Percentiles rank a stretch among this genome's conserved stretches.
phyloP scores from a whole-genome alignment of 1,140 invertebrate genomes.

The Drosophila kanapiae region DNA sequence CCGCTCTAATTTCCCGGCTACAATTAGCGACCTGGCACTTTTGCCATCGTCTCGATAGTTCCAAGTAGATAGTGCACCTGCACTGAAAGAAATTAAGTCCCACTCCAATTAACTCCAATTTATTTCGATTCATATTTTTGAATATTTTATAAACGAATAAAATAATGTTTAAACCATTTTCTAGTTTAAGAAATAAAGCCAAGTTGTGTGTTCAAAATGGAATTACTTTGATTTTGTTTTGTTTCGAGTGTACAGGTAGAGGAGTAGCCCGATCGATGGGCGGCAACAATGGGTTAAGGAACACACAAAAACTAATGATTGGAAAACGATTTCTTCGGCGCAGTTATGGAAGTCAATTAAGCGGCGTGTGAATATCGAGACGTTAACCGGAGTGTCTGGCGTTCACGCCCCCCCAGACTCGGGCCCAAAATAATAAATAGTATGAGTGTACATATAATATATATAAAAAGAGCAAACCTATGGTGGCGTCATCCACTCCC shows the following conservation, averaged over 20 bases:
- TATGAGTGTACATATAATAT: constrained; percentile 1
- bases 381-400: constrained; percentile 46
- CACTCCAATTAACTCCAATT: too few relatives aligned
- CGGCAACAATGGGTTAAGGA: constrained; percentile 22
- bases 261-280: constrained; percentile 24
- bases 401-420: constrained; percentile 51
- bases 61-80: constrained; percentile 28
- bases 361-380: constrained; percentile 72
- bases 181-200: too few relatives aligned
- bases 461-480: constrained; percentile 16
- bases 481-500: constrained; percentile 61
- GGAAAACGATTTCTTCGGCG: constrained; percentile 59
- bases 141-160: too few relatives aligned
- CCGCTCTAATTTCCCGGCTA: constrained; percentile 50
- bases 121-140: too few relatives aligned
- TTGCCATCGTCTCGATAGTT: constrained; percentile 76
- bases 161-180: too few relatives aligned
- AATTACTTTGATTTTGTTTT: not conserved
- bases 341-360: constrained; percentile 71
- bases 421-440: constrained; percentile 13
- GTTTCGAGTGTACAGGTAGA: not conserved
- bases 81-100: constrained; percentile 10
- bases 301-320: constrained; percentile 62
- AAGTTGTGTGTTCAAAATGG: too few relatives aligned
- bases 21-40: constrained; percentile 78